Evolutionary conservation across 2,113 vertebrate genomes (phyloP).

Genomic region (Oreochromis tanganicae): DNA sequence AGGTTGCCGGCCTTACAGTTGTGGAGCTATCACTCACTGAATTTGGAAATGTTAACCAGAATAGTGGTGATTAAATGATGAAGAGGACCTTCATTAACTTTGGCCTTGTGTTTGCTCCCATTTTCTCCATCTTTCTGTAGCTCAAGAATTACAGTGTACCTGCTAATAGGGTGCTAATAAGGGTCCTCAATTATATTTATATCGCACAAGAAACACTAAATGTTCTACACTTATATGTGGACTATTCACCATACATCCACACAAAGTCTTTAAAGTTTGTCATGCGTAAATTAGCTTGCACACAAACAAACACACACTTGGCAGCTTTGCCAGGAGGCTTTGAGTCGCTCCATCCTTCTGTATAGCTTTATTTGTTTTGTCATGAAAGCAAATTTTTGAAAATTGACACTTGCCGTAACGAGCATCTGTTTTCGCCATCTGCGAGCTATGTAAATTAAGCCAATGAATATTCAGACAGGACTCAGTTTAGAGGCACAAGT

Average conservation of each 20-base stretch:
- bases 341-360: constrained; percentile 55
- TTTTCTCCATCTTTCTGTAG: not conserved
- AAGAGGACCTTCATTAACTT: not conserved
- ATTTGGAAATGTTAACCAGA: not conserved
- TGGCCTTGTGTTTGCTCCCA: not conserved
- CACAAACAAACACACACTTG: not conserved
- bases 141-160: not conserved
- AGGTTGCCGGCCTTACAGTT: not conserved
- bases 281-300: not conserved
- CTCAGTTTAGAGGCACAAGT: constrained; percentile 60
- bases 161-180: not conserved
- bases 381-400: constrained; percentile 72
- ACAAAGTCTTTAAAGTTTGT: constrained; percentile 28
- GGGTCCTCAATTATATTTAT: not conserved
- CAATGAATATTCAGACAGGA: constrained; percentile 76
- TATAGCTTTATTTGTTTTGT: constrained; percentile 77
- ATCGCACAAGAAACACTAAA: not conserved
- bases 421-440: constrained; percentile 75
- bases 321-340: constrained; percentile 52
- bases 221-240: not conserved
- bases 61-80: not conserved
- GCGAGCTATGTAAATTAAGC: constrained; percentile 69
- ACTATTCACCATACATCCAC: not conserved
- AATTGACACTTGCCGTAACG: constrained; percentile 66
- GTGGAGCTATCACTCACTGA: not conserved